Conservation (phyloP, 2,888 invertebrate species). For the Volucella zonaria region DNA sequence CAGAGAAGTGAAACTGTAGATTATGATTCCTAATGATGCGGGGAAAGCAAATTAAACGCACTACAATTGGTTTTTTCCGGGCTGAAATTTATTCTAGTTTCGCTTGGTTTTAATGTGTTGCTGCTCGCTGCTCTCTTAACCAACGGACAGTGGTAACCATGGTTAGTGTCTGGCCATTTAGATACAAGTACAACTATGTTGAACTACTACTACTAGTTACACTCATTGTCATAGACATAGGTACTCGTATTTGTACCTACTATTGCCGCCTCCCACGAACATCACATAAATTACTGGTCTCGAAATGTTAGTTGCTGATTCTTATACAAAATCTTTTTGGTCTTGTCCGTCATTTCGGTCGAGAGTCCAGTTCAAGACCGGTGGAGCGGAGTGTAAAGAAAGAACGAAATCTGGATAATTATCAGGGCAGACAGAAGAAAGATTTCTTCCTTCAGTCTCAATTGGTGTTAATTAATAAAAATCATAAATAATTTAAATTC, state of each 20-base stretch:
- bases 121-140: constrained; percentile 25
- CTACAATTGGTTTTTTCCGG: constrained; percentile 83
- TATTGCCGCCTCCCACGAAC: constrained; percentile 66
- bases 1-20: constrained; percentile 69
- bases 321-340: constrained; percentile 30
- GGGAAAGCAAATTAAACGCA: constrained; percentile 79
- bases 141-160: constrained; percentile 63
- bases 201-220: background rate
- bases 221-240: background rate
- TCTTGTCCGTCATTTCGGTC: constrained; percentile 23
- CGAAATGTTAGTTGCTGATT: constrained; percentile 22
- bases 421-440: constrained; percentile 65
- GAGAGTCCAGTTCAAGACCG: too few relatives aligned
- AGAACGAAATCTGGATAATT: constrained; percentile 68
- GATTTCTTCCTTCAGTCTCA: constrained; percentile 69
- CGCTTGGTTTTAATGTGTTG: constrained; percentile 36
- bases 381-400: too few relatives aligned
- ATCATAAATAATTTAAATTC: constrained; percentile 71
- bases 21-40: constrained; percentile 73
- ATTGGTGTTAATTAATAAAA: constrained; percentile 74
- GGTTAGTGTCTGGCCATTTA: constrained; percentile 32
- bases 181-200: constrained; percentile 18
- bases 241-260: constrained; percentile 41
- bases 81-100: constrained; percentile 75
- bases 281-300: constrained; percentile 52